phyloP scores from a whole-genome alignment of 2,113 vertebrate genomes.

The Clarias gariepinus region DNA sequence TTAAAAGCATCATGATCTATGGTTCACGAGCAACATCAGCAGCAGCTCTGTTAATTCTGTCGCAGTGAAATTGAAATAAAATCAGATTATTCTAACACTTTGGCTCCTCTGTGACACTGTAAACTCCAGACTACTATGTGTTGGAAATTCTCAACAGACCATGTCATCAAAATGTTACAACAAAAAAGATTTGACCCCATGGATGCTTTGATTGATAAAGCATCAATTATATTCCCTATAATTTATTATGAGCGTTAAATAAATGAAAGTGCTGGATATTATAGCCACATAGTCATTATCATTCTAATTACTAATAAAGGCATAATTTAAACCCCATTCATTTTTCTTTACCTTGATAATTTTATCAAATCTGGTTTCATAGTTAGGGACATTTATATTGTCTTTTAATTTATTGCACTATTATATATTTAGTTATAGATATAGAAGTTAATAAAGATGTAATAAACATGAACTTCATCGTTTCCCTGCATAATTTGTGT shows the following conservation, averaged over 20 bases:
- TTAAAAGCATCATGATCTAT: neutral
- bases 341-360: neutral
- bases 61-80: neutral
- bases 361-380: neutral
- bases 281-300: neutral
- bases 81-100: neutral
- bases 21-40: neutral
- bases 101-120: neutral
- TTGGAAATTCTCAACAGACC: neutral
- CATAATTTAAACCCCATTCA: neutral
- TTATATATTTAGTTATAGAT: neutral
- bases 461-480: neutral
- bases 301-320: neutral
- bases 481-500: neutral
- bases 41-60: neutral
- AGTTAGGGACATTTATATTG: neutral
- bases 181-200: no score
- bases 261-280: no score
- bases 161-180: neutral
- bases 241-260: neutral
- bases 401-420: neutral
- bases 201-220: neutral
- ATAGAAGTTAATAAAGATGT: neutral
- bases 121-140: neutral
- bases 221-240: neutral